These are phyloP conservation scores for Vipera ursinii DNA, from an alignment of 2,797 vertebrate genomes.

Conservation along the genomic window DNA sequence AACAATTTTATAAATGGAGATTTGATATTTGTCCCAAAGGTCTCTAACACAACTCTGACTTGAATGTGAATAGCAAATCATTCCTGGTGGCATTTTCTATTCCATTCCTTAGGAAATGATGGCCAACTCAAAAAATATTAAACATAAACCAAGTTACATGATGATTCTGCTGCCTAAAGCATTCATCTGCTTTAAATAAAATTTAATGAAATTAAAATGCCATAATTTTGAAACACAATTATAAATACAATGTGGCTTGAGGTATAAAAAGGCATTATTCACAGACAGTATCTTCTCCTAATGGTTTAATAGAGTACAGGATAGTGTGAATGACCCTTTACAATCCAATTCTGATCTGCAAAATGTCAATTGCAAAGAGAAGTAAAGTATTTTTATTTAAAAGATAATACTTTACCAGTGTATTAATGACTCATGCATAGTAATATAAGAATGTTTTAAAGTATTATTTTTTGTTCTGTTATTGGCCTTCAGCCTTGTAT, in stretches of 20 bases:
- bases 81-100: constrained; percentile 19
- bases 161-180: not conserved
- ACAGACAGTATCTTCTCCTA: not conserved
- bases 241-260: not conserved
- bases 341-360: not conserved
- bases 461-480: not conserved
- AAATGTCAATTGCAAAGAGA: not conserved
- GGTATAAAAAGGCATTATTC: constrained; percentile 13
- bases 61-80: constrained; percentile 24
- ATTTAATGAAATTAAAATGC: constrained; percentile 23
- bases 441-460: not conserved
- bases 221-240: constrained; percentile 33
- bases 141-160: not conserved
- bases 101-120: not conserved
- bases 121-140: constrained; percentile 2
- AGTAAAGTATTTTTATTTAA: not conserved
- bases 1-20: not conserved
- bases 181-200: constrained; percentile 22
- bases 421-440: not conserved
- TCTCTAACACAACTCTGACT: constrained; percentile 9
- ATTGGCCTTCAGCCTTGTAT: not conserved
- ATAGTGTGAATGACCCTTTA: not conserved
- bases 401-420: not conserved
- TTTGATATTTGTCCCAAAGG: constrained; percentile 25
- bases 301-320: not conserved